A percentile compares a stretch with the other conserved stretches of the same genome.
These are phyloP conservation scores for Mormyrops attenuatus DNA, from an alignment of 2,797 vertebrate genomes.

Conservation along the genomic window DNA sequence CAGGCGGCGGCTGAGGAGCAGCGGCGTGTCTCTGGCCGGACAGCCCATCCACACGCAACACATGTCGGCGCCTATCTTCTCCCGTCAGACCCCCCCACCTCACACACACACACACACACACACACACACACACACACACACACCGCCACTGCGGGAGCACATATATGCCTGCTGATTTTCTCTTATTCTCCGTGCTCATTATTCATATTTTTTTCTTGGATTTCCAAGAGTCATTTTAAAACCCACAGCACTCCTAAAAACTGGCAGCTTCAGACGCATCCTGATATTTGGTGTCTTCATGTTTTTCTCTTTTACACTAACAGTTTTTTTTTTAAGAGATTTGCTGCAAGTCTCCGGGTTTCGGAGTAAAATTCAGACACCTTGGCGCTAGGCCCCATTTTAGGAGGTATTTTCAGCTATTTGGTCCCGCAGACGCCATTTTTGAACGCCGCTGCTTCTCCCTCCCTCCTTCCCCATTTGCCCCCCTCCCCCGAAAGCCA, in stretches of 20 bases:
- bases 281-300: not conserved
- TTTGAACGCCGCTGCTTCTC: constrained; percentile 46
- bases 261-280: not conserved
- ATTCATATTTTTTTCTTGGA: not conserved
- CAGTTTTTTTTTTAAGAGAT: not conserved
- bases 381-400: constrained; percentile 15
- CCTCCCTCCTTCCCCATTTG: constrained; percentile 19
- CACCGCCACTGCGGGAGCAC: not conserved
- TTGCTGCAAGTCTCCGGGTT: not conserved
- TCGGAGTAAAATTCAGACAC: not conserved
- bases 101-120: not conserved
- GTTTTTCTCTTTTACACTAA: not conserved
- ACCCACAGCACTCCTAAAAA: not conserved
- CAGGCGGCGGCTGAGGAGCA: constrained; percentile 31
- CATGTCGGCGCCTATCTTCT: constrained; percentile 36
- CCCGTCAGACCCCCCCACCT: not conserved
- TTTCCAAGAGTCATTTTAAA: not conserved
- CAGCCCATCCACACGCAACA: constrained; percentile 11
- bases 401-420: constrained; percentile 44
- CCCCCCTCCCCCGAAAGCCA: constrained; percentile 22
- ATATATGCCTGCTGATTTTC: not conserved
- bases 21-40: constrained; percentile 30
- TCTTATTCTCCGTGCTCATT: not conserved
- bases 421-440: constrained; percentile 64
- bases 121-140: not conserved